These are phyloP conservation scores for Antechinus flavipes DNA, from an alignment of 2,113 vertebrate species.

Conservation along the genomic window DNA sequence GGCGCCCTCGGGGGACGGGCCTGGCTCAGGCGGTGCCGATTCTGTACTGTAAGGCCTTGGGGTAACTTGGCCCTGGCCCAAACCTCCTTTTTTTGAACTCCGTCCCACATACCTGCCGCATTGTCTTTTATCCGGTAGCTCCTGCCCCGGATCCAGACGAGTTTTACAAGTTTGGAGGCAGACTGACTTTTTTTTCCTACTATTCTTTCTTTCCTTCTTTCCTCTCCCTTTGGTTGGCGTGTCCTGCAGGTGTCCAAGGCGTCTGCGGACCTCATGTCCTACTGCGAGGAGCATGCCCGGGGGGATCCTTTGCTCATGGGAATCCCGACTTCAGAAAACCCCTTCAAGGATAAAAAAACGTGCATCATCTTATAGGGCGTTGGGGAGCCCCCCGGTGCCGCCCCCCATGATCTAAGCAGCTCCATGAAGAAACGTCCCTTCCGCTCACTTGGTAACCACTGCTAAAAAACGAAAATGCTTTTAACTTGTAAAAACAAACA, in stretches of 20 bases:
- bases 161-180: neutral
- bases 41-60: fast-evolving
- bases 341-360: slow-evolving; percentile 98
- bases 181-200: fast-evolving
- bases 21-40: too few species aligned
- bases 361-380: slow-evolving; percentile 92
- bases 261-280: slow-evolving; percentile 94
- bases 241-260: slow-evolving; percentile 93
- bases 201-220: fast-evolving
- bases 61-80: neutral
- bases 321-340: slow-evolving; percentile 96
- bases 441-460: slow-evolving; percentile 77
- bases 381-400: slow-evolving; percentile 11
- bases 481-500: slow-evolving; percentile 17
- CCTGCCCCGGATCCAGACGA: neutral
- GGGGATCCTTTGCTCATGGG: slow-evolving; percentile 94
- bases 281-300: slow-evolving; percentile 93
- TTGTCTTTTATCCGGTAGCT: slow-evolving; percentile 2
- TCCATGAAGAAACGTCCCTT: slow-evolving; percentile 63
- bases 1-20: neutral
- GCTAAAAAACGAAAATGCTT: slow-evolving; percentile 69
- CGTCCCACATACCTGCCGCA: neutral
- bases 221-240: slow-evolving; percentile 30
- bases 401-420: slow-evolving; percentile 58
- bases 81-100: fast-evolving